Evolutionary conservation across 2,888 invertebrate genomes (phyloP).

Genomic region (Lepas anatifera): DNA sequence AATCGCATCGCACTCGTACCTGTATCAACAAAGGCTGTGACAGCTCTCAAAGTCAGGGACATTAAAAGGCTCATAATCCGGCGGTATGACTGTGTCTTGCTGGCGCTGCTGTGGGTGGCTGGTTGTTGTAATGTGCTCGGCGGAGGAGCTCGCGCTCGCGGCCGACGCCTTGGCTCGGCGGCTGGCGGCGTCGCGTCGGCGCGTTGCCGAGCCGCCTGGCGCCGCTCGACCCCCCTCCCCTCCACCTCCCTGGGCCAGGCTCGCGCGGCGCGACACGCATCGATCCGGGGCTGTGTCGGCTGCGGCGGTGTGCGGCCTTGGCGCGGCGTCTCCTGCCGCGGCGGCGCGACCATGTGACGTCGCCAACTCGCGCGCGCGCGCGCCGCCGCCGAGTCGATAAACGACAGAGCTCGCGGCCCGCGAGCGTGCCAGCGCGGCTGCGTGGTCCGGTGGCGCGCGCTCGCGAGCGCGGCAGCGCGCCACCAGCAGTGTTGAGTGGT

Average conservation of each 20-base stretch:
- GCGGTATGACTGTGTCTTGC: too few relatives aligned
- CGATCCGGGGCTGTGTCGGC: neutral
- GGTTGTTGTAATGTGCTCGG: too few relatives aligned
- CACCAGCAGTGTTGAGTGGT: neutral
- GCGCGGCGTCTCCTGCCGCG: conserved; percentile 10
- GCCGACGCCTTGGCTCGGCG: too few relatives aligned
- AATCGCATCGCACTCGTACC: too few relatives aligned
- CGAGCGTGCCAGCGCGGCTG: neutral
- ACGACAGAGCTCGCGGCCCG: neutral
- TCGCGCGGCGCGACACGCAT: conserved; percentile 8
- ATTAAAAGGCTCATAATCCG: too few relatives aligned
- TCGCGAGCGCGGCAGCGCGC: neutral
- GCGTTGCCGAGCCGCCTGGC: too few relatives aligned
- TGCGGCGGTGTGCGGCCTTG: neutral
- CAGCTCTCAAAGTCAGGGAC: too few relatives aligned
- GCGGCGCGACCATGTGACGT: neutral
- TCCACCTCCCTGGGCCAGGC: neutral
- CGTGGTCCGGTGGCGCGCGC: conserved; percentile 2
- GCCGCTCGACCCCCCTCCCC: too few relatives aligned
- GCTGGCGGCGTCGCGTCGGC: too few relatives aligned
- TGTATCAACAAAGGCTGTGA: too few relatives aligned
- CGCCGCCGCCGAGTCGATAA: conserved; percentile 11
- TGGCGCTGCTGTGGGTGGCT: too few relatives aligned
- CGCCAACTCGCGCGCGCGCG: neutral
- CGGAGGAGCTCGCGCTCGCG: too few relatives aligned